Percentiles rank a stretch among this genome's conserved stretches.
phyloP scores from a whole-genome alignment of 2,888 invertebrate genomes.

The Stenchaetothrips biformis region DNA sequence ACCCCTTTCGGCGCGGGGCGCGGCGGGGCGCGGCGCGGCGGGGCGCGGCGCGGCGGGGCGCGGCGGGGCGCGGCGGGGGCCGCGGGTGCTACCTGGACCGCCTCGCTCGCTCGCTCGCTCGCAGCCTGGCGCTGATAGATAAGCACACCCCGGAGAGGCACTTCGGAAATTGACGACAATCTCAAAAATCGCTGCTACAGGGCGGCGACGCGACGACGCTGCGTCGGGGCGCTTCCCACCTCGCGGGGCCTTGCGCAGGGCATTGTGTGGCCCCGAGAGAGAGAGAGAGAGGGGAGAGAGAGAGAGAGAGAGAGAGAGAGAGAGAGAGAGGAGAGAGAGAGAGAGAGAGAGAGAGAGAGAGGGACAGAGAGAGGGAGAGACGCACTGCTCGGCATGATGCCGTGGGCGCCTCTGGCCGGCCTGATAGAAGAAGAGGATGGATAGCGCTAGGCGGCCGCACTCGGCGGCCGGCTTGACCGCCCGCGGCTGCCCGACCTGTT shows the following conservation, averaged over 20 bases:
- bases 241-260: background rate
- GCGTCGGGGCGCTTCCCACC: background rate
- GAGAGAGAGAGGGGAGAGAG: no score
- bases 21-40: no score
- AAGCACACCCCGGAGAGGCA: background rate
- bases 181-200: background rate
- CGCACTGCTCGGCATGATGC: no score
- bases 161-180: constrained; percentile 17
- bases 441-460: background rate
- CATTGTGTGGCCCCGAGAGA: background rate
- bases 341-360: background rate
- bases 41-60: no score
- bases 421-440: background rate
- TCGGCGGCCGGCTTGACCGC: no score
- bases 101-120: background rate
- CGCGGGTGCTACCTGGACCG: background rate
- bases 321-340: background rate
- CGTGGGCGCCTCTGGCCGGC: background rate
- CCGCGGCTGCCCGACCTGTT: no score
- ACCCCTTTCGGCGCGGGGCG: no score
- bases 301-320: no score
- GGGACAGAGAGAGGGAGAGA: no score
- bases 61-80: no score
- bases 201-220: background rate
- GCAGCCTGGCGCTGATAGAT: constrained; percentile 1